phyloP scores from a whole-genome alignment of 2,113 vertebrate species.

The Pygoscelis adeliae region DNA sequence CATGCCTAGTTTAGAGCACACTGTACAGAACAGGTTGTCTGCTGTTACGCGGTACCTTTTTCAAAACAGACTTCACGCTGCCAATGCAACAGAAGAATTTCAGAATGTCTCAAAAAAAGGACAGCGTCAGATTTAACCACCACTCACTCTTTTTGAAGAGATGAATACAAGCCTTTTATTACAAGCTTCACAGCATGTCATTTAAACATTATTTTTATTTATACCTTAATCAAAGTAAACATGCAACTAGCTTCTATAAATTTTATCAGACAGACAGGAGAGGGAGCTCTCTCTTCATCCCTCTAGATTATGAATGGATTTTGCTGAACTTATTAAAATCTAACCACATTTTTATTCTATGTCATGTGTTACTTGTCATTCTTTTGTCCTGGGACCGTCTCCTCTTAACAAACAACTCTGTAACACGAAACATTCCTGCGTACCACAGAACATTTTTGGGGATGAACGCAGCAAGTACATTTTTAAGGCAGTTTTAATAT shows the following conservation, averaged over 20 bases:
- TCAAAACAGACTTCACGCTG: not conserved
- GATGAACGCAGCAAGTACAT: not conserved
- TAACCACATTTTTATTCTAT: not conserved
- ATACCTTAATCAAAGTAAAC: not conserved
- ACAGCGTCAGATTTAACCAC: not conserved
- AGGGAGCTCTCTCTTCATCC: slow-evolving; percentile 76
- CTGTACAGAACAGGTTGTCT: not conserved
- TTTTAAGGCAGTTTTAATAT: not conserved
- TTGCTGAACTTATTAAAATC: slow-evolving; percentile 2
- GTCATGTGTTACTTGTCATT: not conserved
- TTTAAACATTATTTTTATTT: not conserved
- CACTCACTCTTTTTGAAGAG: not conserved
- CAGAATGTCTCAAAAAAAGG: not conserved
- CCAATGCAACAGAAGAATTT: not conserved
- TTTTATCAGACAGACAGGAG: slow-evolving; percentile 73
- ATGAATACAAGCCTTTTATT: not conserved
- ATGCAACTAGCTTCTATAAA: not conserved
- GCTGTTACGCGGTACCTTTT: not conserved
- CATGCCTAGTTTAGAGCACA: not conserved
- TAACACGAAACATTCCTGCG: not conserved
- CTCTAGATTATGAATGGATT: not conserved
- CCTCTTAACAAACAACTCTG: not conserved
- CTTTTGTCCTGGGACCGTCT: not conserved
- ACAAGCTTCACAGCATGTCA: not conserved
- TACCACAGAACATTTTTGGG: not conserved